phyloP scores from a whole-genome alignment of 2,888 invertebrate species.

The Psylliodes chrysocephalus region DNA sequence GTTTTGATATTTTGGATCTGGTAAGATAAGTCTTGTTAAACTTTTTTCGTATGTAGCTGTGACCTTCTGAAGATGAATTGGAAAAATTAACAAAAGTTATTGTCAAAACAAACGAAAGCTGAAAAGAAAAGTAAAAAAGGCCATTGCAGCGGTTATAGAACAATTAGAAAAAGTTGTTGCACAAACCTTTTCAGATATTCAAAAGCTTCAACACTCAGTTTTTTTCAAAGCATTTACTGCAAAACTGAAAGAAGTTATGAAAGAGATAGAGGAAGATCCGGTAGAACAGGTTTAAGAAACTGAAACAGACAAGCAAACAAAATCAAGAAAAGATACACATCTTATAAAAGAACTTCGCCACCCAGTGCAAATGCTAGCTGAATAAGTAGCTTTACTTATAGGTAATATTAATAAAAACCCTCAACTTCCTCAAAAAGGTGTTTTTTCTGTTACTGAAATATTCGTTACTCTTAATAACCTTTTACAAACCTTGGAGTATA shows the following conservation, averaged over 20 bases:
- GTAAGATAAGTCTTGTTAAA: too few relatives aligned
- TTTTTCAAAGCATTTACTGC: conserved; percentile 33
- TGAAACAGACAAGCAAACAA: neutral
- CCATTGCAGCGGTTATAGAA: conserved; percentile 17
- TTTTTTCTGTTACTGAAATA: conserved; percentile 38
- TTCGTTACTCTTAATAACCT: conserved; percentile 32
- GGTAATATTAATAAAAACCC: conserved; percentile 29
- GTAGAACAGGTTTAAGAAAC: conserved; percentile 5
- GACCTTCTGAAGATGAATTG: conserved; percentile 19
- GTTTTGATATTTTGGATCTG: too few relatives aligned
- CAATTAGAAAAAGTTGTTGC: conserved; percentile 29
- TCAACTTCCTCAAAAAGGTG: conserved; percentile 36
- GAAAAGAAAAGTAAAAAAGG: conserved; percentile 15
- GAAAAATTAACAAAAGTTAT: conserved; percentile 22
- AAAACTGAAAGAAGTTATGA: conserved; percentile 18
- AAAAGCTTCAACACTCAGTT: conserved; percentile 26
- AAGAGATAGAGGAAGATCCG: neutral
- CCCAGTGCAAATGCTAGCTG: conserved; percentile 34
- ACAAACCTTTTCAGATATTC: conserved; percentile 23
- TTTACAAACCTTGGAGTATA: neutral
- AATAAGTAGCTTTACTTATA: conserved; percentile 35
- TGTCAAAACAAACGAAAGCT: conserved; percentile 11
- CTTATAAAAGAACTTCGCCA: conserved; percentile 26
- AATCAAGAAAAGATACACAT: conserved; percentile 22
- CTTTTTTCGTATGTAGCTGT: too few relatives aligned